Evolutionary conservation across 2,113 vertebrate species (phyloP), one percentile per base, ranked within the genome.

Genomic region (Rafetus swinhoei): DNA sequence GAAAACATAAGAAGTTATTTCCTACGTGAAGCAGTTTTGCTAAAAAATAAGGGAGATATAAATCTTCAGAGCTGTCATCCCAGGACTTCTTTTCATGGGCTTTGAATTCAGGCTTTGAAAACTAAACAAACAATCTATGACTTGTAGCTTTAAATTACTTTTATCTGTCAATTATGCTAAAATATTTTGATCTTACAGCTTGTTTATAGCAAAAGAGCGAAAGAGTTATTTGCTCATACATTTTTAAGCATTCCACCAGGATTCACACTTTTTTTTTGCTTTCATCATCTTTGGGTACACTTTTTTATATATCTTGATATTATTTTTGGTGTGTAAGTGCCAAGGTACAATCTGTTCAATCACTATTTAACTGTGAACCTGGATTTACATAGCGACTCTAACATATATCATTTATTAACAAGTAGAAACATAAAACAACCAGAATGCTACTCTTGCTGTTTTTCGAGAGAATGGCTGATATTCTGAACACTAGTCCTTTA

Each of bases 81-180:
- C 45, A 29, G 79, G 19, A 25, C 8, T 79, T 97, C 8, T 79
- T 97, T 92, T 91, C 65, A 85, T 76, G 85, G 81, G 21, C 53
- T 39, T 76, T 74, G 50, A 89, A 86, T 9, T 65, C 25, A 77
- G 8, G 14, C 88, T 94, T 94, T 94, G 85, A 95, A 89, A 87
- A 32, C 27, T 15, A 11, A 95, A 86, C 59, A 81, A 59, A 25
- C 9, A 54, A 80, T 83, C 80, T 89, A 18, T 50, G 87, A 39
- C 29, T 80, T 82, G 32, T 21, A 82, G 90, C 2, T 29, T 39
- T 32, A 35, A 94, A 69, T 86, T 86, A 56, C 35, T 87, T 82
- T 56, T 1, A 50, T 21, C 10, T 29, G 60, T 79, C 52, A 77
- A 50, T 27, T 69, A 35, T 13, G 21, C 12, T 79, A 90, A 94